A percentile compares a stretch with the other conserved stretches of the same genome.
Conservation (phyloP, 2,797 vertebrate genomes). For the Galaxias olidus region DNA sequence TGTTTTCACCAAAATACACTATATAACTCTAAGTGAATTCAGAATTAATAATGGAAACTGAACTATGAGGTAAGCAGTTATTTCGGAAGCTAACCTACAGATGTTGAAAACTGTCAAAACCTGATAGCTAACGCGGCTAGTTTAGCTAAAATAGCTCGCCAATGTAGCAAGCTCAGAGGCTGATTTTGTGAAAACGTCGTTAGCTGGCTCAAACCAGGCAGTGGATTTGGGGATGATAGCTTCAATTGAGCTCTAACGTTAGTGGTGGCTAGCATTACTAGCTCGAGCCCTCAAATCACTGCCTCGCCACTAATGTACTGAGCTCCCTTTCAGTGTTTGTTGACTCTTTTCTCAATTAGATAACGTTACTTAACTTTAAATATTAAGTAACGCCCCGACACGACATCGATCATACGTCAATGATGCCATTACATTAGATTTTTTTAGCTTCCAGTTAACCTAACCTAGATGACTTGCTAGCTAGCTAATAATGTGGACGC, state of each 20-base stretch:
- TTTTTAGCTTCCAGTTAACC: neutral
- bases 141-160: slow-evolving; percentile 18
- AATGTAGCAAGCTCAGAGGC: slow-evolving; percentile 51
- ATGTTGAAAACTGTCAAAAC: slow-evolving; percentile 55
- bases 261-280: too few species aligned
- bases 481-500: neutral
- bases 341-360: too few species aligned
- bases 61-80: slow-evolving; percentile 77
- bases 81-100: neutral
- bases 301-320: too few species aligned
- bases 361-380: too few species aligned
- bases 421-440: neutral
- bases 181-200: slow-evolving; percentile 17
- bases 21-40: neutral
- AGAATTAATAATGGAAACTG: slow-evolving; percentile 59
- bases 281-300: too few species aligned
- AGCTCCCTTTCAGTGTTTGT: too few species aligned
- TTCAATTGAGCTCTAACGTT: too few species aligned
- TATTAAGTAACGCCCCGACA: too few species aligned
- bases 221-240: too few species aligned
- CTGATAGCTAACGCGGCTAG: slow-evolving; percentile 36
- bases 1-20: too few species aligned
- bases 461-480: neutral
- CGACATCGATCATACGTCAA: too few species aligned
- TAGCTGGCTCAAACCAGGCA: too few species aligned